Conservation (phyloP, 64 coral and sea anemone genomes). For the Trachythela sp. region DNA sequence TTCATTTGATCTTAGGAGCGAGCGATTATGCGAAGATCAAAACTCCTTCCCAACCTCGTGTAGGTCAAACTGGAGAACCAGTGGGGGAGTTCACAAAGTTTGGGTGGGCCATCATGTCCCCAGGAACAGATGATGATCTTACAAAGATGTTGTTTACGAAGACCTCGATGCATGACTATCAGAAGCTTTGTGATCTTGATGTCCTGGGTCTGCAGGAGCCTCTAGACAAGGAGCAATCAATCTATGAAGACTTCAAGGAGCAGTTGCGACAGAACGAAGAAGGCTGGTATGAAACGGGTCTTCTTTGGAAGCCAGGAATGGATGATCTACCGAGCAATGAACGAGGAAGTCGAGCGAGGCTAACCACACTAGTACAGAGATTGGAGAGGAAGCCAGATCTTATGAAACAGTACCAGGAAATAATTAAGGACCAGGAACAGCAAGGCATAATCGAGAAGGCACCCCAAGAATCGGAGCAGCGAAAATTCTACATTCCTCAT, state of each 20-base stretch:
- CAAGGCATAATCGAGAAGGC: conserved; percentile 19
- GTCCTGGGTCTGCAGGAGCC: neutral
- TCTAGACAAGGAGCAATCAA: neutral
- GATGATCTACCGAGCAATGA: neutral
- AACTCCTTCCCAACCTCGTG: neutral
- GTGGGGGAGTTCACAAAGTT: neutral
- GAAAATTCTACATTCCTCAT: conserved; percentile 30
- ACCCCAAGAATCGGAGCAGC: neutral
- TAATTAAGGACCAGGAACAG: neutral
- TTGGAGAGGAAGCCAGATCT: neutral
- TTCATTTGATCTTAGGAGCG: conserved; percentile 28
- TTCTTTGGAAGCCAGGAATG: neutral
- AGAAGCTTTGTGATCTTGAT: too few relatives aligned
- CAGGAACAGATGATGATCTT: neutral
- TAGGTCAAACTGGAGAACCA: neutral
- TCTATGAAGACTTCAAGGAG: neutral
- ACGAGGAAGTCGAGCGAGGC: neutral
- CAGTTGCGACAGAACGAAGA: neutral
- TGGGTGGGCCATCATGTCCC: conserved; percentile 13
- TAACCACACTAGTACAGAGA: neutral
- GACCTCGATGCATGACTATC: neutral
- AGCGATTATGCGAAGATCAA: conserved; percentile 19
- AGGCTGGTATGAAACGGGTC: neutral
- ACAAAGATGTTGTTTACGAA: neutral
- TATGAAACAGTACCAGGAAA: neutral